phyloP scores from a whole-genome alignment of 1,140 invertebrate species.

The Trachelipus rathkii region DNA sequence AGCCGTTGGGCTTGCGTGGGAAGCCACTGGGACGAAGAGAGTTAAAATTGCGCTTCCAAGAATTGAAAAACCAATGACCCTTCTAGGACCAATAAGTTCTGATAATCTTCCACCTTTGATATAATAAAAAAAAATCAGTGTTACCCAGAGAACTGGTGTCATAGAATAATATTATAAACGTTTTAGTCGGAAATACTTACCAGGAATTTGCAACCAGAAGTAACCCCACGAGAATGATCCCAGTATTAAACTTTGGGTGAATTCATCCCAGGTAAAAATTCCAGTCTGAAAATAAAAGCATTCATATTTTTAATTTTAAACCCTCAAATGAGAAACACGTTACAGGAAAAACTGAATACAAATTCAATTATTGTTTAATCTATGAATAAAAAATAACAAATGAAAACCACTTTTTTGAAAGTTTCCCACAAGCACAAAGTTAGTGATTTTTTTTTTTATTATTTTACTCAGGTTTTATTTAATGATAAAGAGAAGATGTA shows the following conservation, averaged over 20 bases:
- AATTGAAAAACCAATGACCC: conserved; percentile 49
- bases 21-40: conserved; percentile 31
- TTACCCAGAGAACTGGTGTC: no score
- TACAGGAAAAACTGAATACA: no score
- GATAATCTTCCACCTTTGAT: conserved; percentile 50
- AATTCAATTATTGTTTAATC: no score
- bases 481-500: no score
- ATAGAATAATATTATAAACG: no score
- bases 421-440: no score
- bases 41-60: conserved; percentile 48
- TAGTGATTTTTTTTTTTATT: no score
- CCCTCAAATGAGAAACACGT: no score
- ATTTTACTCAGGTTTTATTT: no score
- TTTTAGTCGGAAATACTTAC: conserved; percentile 39
- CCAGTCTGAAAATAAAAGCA: conserved; percentile 20
- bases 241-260: conserved; percentile 50
- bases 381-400: no score
- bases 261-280: conserved; percentile 43
- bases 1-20: conserved; percentile 9
- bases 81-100: conserved; percentile 36
- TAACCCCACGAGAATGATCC: conserved; percentile 53
- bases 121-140: background rate
- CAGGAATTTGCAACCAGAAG: conserved; percentile 53
- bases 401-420: no score
- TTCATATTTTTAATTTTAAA: no score